Conservation (phyloP, 2,797 vertebrate species). For the Myripristis murdjan region DNA sequence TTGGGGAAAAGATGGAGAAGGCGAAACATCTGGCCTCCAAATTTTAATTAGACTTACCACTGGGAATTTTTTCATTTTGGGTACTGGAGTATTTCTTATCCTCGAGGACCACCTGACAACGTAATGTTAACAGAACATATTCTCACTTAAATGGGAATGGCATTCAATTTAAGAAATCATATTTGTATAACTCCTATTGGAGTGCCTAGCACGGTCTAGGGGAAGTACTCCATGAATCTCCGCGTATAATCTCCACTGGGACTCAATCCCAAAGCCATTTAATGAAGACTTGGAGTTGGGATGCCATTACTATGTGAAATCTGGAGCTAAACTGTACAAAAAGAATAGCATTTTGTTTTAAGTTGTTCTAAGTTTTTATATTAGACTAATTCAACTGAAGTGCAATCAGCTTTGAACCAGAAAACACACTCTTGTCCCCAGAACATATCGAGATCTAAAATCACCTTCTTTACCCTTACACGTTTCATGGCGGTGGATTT, state of each 20-base stretch:
- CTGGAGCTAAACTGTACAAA: conserved; percentile 37
- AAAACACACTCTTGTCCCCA: conserved; percentile 57
- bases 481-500: no score
- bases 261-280: conserved; percentile 11
- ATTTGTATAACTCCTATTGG: conserved; percentile 11
- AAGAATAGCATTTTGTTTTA: conserved; percentile 46
- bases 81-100: conserved; percentile 62
- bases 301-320: conserved; percentile 3
- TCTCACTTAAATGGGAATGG: conserved; percentile 44
- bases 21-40: conserved; percentile 87
- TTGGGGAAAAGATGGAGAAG: conserved; percentile 78
- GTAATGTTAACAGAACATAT: conserved; percentile 62
- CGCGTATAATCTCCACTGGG: not conserved
- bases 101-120: conserved; percentile 73
- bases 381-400: conserved; percentile 51
- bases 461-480: not conserved
- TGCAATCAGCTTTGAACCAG: conserved; percentile 42
- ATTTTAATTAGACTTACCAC: conserved; percentile 86
- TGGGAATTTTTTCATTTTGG: conserved; percentile 82
- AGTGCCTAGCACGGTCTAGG: not conserved
- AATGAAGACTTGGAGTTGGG: not conserved
- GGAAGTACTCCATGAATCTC: conserved; percentile 4
- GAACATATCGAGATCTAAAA: conserved; percentile 53
- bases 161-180: conserved; percentile 31
- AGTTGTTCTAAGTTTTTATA: conserved; percentile 47